These are phyloP conservation scores for Anthopleura sola DNA, from an alignment of 64 coral and sea anemone species.

Conservation along the genomic window DNA sequence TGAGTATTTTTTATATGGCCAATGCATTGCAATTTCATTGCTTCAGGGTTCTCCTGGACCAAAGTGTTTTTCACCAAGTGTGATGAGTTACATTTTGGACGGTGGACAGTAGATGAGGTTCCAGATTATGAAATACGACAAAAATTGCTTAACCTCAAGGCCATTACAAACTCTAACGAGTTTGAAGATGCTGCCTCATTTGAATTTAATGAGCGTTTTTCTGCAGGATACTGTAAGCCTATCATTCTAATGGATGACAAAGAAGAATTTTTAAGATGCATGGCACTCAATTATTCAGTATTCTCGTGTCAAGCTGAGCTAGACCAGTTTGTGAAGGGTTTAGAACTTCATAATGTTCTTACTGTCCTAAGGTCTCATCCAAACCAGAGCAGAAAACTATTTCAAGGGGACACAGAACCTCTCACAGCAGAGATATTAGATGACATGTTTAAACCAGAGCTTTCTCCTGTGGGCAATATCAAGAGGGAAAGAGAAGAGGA, in stretches of 20 bases:
- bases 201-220: neutral
- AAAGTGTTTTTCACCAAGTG: conserved; percentile 36
- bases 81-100: conserved; percentile 16
- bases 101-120: no score
- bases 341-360: neutral
- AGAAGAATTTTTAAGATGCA: neutral
- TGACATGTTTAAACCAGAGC: no score
- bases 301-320: neutral
- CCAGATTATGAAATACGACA: no score
- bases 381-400: no score
- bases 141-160: no score
- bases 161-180: neutral
- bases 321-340: neutral
- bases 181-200: neutral
- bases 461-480: no score
- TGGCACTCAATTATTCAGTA: no score
- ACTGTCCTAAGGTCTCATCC: neutral
- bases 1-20: conserved; percentile 25
- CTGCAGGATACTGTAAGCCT: neutral
- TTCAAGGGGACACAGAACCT: no score
- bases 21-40: conserved; percentile 19
- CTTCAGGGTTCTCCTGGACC: conserved; percentile 20
- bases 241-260: neutral
- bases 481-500: no score
- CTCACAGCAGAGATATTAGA: no score